Base-by-base conservation (phyloP, 2,888 invertebrate genomes). In the Macrophya alboannulata region DNA sequence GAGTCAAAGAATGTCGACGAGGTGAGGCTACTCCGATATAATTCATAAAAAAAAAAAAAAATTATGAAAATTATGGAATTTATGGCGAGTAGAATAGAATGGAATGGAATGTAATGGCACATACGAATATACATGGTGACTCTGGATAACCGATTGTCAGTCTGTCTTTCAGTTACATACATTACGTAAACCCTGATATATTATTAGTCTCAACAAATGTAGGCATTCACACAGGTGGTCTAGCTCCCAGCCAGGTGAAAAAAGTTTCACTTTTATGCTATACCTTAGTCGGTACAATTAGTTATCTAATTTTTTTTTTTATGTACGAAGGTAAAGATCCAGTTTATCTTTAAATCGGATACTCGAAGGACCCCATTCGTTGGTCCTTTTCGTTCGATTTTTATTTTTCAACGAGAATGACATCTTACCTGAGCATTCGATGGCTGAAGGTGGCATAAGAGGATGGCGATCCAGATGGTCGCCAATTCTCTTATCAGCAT, bases 401-500 rank as follows among this genome's bases (percentile, higher is more conserved):
- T 40, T n/a, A n/a, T n/a, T 31, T 68, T 31, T 68, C 31, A 31
- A 68, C 6, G 10, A 31, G 0, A 8, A 25, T 25, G 31, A 51
- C 12, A 9, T 90, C 95, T 95, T 95, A 96, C 96, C 96, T 96
- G 95, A 91, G 95, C 94, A 90, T 94, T 94, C 89, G 94, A 94
- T 92, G 95, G 94, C 91, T 95, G 95, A 91, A 94, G 92, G 92
- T 95, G 94, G 92, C 95, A 95, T 92, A 96, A 93, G 89, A 95
- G 94, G 92, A 95, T 94, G 95, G 95, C 96, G 96, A 95, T 96
- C 96, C 95, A 94, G 82, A 95, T 93, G 95, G 96, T 94, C 96
- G 96, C 95, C 95, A 95, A 94, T 95, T 96, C 95, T 95, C 96
- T 95, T 95, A 96, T 96, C 95, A 96, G 95, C 96, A 97, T 97